Conservation (phyloP, 2,113 vertebrate species). For the Smithornis capensis region DNA sequence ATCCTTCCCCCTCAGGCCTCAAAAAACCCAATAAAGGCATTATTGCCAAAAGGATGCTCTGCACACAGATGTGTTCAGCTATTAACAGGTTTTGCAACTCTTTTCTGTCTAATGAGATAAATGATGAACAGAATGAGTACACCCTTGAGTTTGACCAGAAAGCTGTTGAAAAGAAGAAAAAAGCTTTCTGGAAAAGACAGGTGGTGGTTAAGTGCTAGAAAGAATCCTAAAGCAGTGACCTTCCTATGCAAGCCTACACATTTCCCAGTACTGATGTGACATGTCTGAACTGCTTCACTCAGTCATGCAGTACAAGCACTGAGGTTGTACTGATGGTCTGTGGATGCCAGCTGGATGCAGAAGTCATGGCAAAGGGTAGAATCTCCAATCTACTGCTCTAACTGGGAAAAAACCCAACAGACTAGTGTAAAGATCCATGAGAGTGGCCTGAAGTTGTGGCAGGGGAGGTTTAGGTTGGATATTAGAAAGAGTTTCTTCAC, state of each 20-base stretch:
- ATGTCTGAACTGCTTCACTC: not conserved
- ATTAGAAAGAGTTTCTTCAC: not conserved
- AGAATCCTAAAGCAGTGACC: not conserved
- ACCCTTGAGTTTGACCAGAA: not conserved
- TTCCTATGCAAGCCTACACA: not conserved
- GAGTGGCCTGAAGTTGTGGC: not conserved
- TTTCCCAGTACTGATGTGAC: not conserved
- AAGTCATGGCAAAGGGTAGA: not conserved
- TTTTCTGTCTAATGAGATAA: not conserved
- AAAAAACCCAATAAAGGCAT: not conserved
- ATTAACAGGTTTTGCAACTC: not conserved
- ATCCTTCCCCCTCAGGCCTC: not conserved
- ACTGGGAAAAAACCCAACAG: not conserved
- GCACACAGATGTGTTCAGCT: not conserved
- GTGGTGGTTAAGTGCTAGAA: not conserved
- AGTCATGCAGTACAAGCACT: rapidly evolving
- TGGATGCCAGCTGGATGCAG: not conserved
- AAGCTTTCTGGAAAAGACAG: not conserved
- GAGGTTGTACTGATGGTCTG: not conserved
- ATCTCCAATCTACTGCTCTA: not conserved
- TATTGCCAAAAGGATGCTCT: not conserved
- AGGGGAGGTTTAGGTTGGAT: not conserved
- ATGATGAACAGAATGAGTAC: not conserved
- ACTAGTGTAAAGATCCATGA: not conserved
- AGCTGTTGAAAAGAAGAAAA: not conserved